Conservation (phyloP, 1,140 invertebrate species). For the Heterodera schachtii region DNA sequence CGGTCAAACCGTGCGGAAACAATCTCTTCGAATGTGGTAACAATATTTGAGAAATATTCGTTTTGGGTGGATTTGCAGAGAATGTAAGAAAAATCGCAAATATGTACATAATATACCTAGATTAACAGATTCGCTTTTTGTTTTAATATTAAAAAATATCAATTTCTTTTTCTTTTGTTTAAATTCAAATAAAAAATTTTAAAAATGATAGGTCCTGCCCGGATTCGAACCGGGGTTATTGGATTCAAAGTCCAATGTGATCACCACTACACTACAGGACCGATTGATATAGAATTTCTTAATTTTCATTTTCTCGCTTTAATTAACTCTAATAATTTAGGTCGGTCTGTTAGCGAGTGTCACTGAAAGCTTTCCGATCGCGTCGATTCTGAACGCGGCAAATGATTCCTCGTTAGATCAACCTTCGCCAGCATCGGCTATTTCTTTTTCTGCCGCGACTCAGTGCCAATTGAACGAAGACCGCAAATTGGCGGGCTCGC, state of each 20-base stretch:
- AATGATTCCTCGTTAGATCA: slow-evolving; percentile 33
- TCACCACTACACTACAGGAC: slow-evolving; percentile 34
- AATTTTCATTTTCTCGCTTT: background rate
- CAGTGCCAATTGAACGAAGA: slow-evolving; percentile 44
- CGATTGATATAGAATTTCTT: background rate
- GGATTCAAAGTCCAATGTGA: slow-evolving; percentile 37
- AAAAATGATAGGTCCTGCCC: slow-evolving; percentile 28
- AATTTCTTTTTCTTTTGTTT: too few relatives aligned
- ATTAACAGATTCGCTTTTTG: too few relatives aligned
- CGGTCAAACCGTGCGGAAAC: slow-evolving; percentile 83
- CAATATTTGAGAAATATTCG: too few relatives aligned
- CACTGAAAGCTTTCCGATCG: slow-evolving; percentile 22
- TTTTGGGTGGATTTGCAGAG: background rate
- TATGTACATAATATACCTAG: too few relatives aligned
- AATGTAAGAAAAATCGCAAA: too few relatives aligned
- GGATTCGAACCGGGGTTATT: slow-evolving; percentile 35
- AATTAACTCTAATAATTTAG: background rate
- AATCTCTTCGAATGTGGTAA: slow-evolving; percentile 70
- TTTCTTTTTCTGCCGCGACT: slow-evolving; percentile 41
- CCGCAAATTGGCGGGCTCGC: slow-evolving; percentile 39
- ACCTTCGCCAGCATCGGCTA: slow-evolving; percentile 22
- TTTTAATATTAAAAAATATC: too few relatives aligned
- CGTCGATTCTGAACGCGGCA: slow-evolving; percentile 24
- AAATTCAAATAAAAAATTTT: background rate
- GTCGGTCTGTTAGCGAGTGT: slow-evolving; percentile 22